Percentiles rank a stretch among this genome's conserved stretches.
These are phyloP conservation scores for Danio choprae DNA, from an alignment of 2,797 vertebrate species.

Conservation along the genomic window DNA sequence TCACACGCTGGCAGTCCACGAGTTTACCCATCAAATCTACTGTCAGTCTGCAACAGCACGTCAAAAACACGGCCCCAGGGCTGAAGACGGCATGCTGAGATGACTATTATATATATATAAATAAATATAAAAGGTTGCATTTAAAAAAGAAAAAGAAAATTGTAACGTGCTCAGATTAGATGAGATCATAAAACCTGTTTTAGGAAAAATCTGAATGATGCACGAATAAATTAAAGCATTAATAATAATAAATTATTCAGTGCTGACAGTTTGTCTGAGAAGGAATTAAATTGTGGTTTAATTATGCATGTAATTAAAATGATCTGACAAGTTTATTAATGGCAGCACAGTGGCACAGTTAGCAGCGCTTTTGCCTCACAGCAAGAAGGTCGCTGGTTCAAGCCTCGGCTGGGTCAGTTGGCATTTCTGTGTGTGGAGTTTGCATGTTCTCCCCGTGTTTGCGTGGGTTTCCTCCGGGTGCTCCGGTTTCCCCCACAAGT, in stretches of 20 bases:
- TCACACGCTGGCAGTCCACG: neutral
- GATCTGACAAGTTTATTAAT: neutral
- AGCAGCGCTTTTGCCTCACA: too few species aligned
- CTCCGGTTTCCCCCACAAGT: too few species aligned
- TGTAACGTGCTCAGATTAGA: too few species aligned
- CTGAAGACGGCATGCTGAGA: neutral
- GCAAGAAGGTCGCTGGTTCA: too few species aligned
- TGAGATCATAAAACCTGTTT: neutral
- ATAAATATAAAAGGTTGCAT: neutral
- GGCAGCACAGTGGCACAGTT: too few species aligned
- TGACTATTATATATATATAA: too few species aligned
- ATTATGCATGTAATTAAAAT: constrained; percentile 4
- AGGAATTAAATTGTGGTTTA: neutral
- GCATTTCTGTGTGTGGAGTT: too few species aligned
- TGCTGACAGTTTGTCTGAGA: neutral
- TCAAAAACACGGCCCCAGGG: neutral
- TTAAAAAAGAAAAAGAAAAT: neutral
- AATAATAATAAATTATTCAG: neutral
- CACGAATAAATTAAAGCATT: neutral
- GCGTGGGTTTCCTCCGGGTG: too few species aligned
- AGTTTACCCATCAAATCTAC: constrained; percentile 17
- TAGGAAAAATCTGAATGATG: neutral
- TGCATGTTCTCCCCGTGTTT: too few species aligned
- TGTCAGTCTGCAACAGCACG: neutral
- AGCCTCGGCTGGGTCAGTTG: too few species aligned